Evolutionary conservation across 2,113 vertebrate species (phyloP), one percentile per base, ranked within the genome.

Genomic region (Bos taurus): DNA sequence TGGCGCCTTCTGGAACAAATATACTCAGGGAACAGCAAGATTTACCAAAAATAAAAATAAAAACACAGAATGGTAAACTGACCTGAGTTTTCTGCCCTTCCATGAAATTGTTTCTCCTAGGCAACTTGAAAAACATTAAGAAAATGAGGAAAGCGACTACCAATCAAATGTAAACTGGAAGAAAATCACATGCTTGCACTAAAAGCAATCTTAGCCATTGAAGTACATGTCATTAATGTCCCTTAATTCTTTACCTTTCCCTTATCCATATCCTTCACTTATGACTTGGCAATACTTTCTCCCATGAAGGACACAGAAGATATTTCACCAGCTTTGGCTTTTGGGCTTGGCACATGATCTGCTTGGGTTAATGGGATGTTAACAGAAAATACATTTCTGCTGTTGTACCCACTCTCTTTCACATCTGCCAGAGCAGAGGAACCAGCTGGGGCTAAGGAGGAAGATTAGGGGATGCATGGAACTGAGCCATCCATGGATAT

Each of bases 101-200:
- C 2, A 25, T 36, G 52, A 81, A 96, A 88, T 54, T 19, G 6
- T 88, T 88, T 84, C n/a, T 52, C 36, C 13, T 78, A 26, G 81
- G 56, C 40, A 91, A 96, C 88, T 90, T 50, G 36, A 88, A 85
- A 97, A 93, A n/a, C 30, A 91, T 71, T 94, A 93, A 86, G n/a
- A 87, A 82, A 88, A 81, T 30, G 67, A 81, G n/a, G 17, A 77
- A 87, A 64, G 40, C 85, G 36, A 12, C 6, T 46, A 12, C 28
- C 46, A 94, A 67, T 25, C 12, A 77, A 93, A 97, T 43, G 28
- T 33, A 91, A 83, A 93, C 57, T 80, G 92, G 50, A 91, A 81
- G 64, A 93, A 90, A 86, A 92, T 43, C 62, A 74, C 43, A 46
- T 33, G 19, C 36, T 52, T 13, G 46, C 62, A 4, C 30, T 62